These are phyloP conservation scores for Synanthedon andrenaeformis DNA, from an alignment of 2,888 invertebrate species.

Conservation along the genomic window DNA sequence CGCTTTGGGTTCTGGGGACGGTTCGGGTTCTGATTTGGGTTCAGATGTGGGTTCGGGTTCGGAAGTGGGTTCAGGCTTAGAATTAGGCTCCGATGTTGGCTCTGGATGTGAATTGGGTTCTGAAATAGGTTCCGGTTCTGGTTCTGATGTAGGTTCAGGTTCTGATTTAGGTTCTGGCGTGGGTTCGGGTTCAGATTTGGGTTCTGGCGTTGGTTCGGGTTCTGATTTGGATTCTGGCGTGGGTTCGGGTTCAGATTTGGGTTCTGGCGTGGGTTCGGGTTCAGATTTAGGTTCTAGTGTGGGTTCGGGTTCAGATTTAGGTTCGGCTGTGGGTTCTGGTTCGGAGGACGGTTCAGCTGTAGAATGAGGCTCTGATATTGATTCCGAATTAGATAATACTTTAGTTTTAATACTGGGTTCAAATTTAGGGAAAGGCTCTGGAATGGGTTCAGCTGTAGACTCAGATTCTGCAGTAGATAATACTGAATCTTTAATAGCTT, in stretches of 20 bases:
- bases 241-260: conserved; percentile 15
- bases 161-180: conserved; percentile 43
- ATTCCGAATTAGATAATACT: conserved; percentile 46
- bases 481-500: conserved; percentile 42
- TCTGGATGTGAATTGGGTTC: conserved; percentile 34
- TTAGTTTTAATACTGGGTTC: conserved; percentile 36
- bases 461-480: conserved; percentile 45
- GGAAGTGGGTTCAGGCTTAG: conserved; percentile 37
- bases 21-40: conserved; percentile 40
- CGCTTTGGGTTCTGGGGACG: conserved; percentile 25
- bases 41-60: conserved; percentile 10
- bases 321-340: conserved; percentile 36
- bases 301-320: conserved; percentile 45
- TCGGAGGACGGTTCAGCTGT: conserved; percentile 28
- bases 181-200: conserved; percentile 38
- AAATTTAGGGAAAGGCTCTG: conserved; percentile 46
- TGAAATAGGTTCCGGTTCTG: conserved; percentile 24
- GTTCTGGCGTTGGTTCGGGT: conserved; percentile 28
- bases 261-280: conserved; percentile 27
- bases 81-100: conserved; percentile 13
- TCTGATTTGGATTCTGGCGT: conserved; percentile 38
- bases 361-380: conserved; percentile 37
- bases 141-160: conserved; percentile 36
- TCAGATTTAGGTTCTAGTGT: conserved; percentile 38
- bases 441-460: conserved; percentile 28